phyloP scores from a whole-genome alignment of 2,113 vertebrate species.

The Vulpes ferrilata region DNA sequence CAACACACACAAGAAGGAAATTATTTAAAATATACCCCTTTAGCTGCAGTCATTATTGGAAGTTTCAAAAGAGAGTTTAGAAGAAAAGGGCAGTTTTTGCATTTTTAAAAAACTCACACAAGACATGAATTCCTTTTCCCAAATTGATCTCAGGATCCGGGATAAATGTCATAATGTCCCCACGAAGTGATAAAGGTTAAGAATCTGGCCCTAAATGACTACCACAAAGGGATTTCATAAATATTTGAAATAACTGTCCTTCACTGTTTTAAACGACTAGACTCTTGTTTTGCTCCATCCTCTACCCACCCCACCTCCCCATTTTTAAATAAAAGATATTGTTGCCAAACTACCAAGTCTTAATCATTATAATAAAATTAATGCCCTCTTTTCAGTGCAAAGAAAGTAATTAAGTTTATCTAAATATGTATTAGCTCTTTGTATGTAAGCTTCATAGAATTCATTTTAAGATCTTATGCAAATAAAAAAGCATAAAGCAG shows the following conservation, averaged over 20 bases:
- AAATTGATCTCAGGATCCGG: slow-evolving; percentile 54
- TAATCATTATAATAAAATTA: slow-evolving; percentile 66
- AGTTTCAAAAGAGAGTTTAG: slow-evolving; percentile 64
- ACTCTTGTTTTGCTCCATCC: not conserved
- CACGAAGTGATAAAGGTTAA: slow-evolving; percentile 57
- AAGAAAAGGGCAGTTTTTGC: slow-evolving; percentile 47
- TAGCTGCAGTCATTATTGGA: not conserved
- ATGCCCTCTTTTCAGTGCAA: slow-evolving; percentile 47
- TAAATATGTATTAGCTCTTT: not conserved
- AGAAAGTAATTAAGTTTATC: slow-evolving; percentile 62
- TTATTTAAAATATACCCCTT: slow-evolving; percentile 50
- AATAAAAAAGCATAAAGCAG: slow-evolving; percentile 62
- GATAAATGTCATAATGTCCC: slow-evolving; percentile 68
- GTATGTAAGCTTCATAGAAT: slow-evolving; percentile 71
- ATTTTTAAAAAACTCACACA: not conserved
- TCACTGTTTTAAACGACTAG: slow-evolving; percentile 49
- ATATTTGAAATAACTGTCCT: slow-evolving; percentile 73
- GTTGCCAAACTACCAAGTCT: slow-evolving; percentile 12
- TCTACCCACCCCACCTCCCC: too few species aligned
- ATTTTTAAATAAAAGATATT: slow-evolving; percentile 39
- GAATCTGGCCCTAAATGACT: slow-evolving; percentile 41
- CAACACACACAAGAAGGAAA: slow-evolving; percentile 13
- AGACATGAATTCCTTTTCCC: slow-evolving; percentile 58
- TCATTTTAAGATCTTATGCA: slow-evolving; percentile 71
- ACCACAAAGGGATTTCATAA: slow-evolving; percentile 63